Percentiles rank a stretch among this genome's conserved stretches.
These are phyloP conservation scores for Episyrphus balteatus DNA, from an alignment of 1,140 invertebrate genomes.

Conservation along the genomic window DNA sequence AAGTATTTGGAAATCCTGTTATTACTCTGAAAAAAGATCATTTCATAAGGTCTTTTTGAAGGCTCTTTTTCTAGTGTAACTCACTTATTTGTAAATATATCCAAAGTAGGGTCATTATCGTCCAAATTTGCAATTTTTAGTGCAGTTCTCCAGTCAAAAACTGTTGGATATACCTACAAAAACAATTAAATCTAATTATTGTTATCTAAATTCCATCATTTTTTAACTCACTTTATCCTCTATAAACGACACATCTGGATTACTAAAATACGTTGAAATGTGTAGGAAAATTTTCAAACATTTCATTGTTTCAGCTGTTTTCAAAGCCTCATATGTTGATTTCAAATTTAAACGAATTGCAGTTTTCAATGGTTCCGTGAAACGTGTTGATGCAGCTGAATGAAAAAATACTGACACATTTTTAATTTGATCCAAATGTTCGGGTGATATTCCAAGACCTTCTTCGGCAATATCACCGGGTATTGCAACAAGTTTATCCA, in stretches of 20 bases:
- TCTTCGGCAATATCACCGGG: constrained; percentile 29
- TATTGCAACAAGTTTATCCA: constrained; percentile 29
- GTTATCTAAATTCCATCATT: no score
- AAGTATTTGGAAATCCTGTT: constrained; percentile 62
- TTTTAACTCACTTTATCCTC: constrained; percentile 61
- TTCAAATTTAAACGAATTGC: constrained; percentile 53
- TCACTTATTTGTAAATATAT: no score
- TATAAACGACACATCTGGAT: constrained; percentile 55
- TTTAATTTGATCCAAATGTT: constrained; percentile 28
- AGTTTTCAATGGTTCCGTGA: constrained; percentile 62
- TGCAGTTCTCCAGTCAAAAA: no score
- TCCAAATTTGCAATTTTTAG: no score
- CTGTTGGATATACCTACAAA: no score
- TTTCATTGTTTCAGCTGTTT: constrained; percentile 51
- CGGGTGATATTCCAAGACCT: constrained; percentile 13
- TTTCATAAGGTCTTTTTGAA: no score
- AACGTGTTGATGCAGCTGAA: constrained; percentile 75
- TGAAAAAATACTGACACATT: constrained; percentile 85
- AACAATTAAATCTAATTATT: no score
- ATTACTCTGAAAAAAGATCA: constrained; percentile 46
- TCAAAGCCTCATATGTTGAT: constrained; percentile 52
- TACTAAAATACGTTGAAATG: constrained; percentile 58
- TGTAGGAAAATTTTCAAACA: constrained; percentile 62
- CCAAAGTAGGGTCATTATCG: no score
- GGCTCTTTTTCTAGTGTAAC: no score